A percentile compares a stretch with the other conserved stretches of the same genome.
Evolutionary conservation across 2,888 invertebrate genomes (phyloP).

Genomic region (Labia minor): DNA sequence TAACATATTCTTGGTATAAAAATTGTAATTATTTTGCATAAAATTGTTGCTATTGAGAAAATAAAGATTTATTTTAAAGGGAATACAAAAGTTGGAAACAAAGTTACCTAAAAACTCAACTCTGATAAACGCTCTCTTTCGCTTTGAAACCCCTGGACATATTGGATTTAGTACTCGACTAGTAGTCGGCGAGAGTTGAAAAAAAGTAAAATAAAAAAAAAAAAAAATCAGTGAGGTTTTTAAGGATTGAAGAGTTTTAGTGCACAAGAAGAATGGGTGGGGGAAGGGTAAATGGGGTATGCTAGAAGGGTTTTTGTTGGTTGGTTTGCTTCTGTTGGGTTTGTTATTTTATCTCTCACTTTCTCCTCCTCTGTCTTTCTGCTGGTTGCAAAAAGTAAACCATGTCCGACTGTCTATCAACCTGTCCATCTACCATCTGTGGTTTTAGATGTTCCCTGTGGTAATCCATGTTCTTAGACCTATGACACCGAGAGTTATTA

Average conservation of each 20-base stretch:
- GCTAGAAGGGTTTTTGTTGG: background rate
- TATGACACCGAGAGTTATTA: too few relatives aligned
- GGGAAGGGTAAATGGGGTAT: background rate
- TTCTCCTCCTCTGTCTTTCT: too few relatives aligned
- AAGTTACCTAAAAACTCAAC: background rate
- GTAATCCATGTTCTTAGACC: too few relatives aligned
- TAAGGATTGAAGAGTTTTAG: slow-evolving; percentile 8
- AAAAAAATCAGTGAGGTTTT: slow-evolving; percentile 13
- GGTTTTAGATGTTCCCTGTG: background rate
- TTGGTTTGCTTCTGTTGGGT: background rate
- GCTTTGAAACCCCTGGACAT: background rate
- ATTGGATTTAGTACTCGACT: slow-evolving; percentile 3
- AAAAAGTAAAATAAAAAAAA: background rate
- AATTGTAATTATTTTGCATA: too few relatives aligned
- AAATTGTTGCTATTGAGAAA: background rate
- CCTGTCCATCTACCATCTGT: background rate
- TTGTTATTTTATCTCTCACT: background rate
- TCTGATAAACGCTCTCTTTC: background rate
- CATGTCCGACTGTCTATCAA: background rate
- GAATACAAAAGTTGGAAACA: background rate
- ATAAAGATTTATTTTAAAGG: background rate
- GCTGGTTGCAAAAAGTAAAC: background rate
- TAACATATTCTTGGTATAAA: too few relatives aligned
- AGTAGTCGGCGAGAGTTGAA: background rate
- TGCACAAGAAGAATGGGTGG: too few relatives aligned